Evolutionary conservation across 2,113 vertebrate genomes (phyloP).

Genomic region (Gila orcuttii): DNA sequence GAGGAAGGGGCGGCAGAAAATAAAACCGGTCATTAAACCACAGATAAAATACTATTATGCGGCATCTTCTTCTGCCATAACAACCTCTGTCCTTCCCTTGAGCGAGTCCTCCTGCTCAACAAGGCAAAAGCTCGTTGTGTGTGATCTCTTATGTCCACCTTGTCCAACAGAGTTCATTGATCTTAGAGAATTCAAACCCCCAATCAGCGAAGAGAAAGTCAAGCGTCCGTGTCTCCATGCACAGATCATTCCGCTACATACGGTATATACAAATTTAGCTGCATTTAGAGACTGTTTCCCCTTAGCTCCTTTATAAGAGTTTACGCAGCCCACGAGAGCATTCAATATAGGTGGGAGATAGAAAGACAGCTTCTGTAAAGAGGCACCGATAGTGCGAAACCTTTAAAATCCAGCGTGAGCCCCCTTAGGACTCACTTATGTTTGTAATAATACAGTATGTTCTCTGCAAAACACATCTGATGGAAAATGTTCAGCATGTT

Average conservation of each 20-base stretch:
- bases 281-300: constrained; percentile 49
- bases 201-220: constrained; percentile 37
- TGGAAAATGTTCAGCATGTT: constrained; percentile 53
- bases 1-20: neutral
- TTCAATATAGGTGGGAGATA: constrained; percentile 20
- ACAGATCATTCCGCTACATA: constrained; percentile 34
- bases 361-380: constrained; percentile 48
- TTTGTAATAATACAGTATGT: constrained; percentile 35
- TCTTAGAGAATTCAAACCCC: constrained; percentile 72
- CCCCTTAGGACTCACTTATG: constrained; percentile 23
- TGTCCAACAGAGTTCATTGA: constrained; percentile 58
- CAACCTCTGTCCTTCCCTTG: neutral
- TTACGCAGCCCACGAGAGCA: constrained; percentile 58
- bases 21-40: neutral
- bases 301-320: constrained; percentile 59
- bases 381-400: constrained; percentile 39
- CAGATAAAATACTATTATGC: constrained; percentile 40
- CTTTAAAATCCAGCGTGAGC: constrained; percentile 46
- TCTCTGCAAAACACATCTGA: constrained; percentile 45
- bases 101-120: constrained; percentile 9
- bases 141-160: neutral
- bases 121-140: constrained; percentile 14
- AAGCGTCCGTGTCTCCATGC: constrained; percentile 50
- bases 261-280: constrained; percentile 63
- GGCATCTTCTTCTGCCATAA: constrained; percentile 9